Percentiles rank a stretch among this genome's conserved stretches.
Conservation (phyloP, 2,113 vertebrate species). For the Gasterosteus nipponicus region DNA sequence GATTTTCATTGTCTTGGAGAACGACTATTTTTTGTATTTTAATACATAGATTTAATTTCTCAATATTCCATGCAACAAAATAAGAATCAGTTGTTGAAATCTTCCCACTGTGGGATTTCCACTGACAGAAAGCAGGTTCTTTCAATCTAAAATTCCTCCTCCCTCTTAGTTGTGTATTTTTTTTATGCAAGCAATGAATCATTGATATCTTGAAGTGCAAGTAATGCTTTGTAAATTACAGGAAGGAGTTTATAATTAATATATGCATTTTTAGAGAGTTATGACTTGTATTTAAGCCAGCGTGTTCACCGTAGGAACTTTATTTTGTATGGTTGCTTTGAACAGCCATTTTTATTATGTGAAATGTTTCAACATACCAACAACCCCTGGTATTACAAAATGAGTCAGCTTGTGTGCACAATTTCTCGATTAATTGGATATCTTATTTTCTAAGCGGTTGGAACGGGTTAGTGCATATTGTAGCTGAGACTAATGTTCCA, state of each 20-base stretch:
- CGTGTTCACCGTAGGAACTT: background rate
- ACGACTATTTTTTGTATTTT: background rate
- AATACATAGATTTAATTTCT: background rate
- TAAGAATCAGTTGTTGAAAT: background rate
- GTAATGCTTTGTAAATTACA: slow-evolving; percentile 42
- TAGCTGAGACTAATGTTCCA: too few species aligned
- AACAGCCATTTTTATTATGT: background rate
- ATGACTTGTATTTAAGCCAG: background rate
- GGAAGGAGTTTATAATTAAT: slow-evolving; percentile 34
- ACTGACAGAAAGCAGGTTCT: background rate
- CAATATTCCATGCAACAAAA: background rate
- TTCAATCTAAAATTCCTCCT: background rate
- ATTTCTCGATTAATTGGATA: too few species aligned
- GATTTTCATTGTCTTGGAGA: background rate
- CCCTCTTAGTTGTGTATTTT: background rate
- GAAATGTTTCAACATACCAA: background rate
- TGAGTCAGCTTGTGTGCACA: too few species aligned
- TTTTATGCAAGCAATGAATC: slow-evolving; percentile 30
- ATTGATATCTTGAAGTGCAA: slow-evolving; percentile 44
- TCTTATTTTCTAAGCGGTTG: too few species aligned
- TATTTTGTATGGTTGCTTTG: background rate
- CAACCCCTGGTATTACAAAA: background rate
- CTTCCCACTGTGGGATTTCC: background rate
- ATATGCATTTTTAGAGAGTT: slow-evolving; percentile 20
- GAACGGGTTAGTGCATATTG: too few species aligned